Evolutionary conservation across 2,113 vertebrate genomes (phyloP), one percentile per base, ranked within the genome.

Genomic region (Eidolon helvum): DNA sequence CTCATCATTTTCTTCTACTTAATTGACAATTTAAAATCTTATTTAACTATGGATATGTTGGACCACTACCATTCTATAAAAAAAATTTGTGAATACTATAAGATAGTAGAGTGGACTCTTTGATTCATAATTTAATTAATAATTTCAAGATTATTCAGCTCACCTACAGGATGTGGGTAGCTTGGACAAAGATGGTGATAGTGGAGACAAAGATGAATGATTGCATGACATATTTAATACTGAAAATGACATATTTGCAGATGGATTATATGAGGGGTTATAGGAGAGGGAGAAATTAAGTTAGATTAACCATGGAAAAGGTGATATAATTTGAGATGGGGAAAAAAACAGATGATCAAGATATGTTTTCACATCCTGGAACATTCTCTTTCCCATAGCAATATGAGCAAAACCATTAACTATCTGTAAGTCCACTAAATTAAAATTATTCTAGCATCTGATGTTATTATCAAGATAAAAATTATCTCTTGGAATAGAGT

Each of bases 401-500:
- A 74, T n/a, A 78, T 69, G n/a, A 80, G 19, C 14, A 40, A 63
- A 87, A 16, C 19, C 24, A 87, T 69, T 90, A 87, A 87, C 33
- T 65, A 80, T 57, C 80, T 45, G 5, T 53, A 90, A 94, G 10
- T 38, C 38, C 4, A 75, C 4, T 40, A 88, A 87, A 87, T 26
- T 91, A 50, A 88, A 95, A 88, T 38, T 84, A 65, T 71, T 87
- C 59, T 45, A 79, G 28, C 12, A 93, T 80, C 38, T 91, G 48
- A 71, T 75, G 48, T 28, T 75, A 95, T 50, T 88, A 45, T 48
- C 53, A 45, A 79, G 24, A 77, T 12, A 75, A 87, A 94, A 90
- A 87, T 69, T 69, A 94, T 84, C 48, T 92, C 63, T 84, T 71
- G 77, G 57, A 84, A 92, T 74, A 91, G 28, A 66, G 68, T 90